These are phyloP conservation scores for Drosophila cognata DNA, from an alignment of 2,888 invertebrate genomes.

Conservation along the genomic window DNA sequence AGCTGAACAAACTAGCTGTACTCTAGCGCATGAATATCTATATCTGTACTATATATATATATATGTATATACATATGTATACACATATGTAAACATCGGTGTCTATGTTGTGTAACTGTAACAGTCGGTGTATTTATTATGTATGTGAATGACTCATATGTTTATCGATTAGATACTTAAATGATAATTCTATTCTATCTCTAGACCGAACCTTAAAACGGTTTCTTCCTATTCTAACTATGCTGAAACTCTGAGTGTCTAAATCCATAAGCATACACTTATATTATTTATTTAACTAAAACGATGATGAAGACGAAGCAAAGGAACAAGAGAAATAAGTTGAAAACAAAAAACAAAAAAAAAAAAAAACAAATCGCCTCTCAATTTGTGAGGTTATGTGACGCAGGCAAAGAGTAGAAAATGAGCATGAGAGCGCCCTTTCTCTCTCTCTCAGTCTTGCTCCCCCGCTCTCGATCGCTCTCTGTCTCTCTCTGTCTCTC, in stretches of 20 bases:
- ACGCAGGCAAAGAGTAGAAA: slow-evolving; percentile 4
- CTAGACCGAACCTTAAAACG: slow-evolving; percentile 53
- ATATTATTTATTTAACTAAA: slow-evolving; percentile 50
- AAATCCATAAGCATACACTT: slow-evolving; percentile 55
- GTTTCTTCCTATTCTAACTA: slow-evolving; percentile 75
- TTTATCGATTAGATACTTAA: slow-evolving; percentile 27
- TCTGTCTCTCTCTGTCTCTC: neutral
- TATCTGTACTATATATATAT: slow-evolving; percentile 27
- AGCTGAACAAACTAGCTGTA: slow-evolving; percentile 76
- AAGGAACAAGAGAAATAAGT: neutral
- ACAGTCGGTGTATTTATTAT: slow-evolving; percentile 57
- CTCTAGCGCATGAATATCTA: slow-evolving; percentile 40
- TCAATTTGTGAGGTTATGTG: slow-evolving; percentile 20
- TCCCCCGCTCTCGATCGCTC: neutral
- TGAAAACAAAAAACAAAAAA: neutral
- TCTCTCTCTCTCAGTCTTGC: neutral
- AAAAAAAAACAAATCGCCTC: slow-evolving; percentile 4
- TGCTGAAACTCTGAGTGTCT: slow-evolving; percentile 78
- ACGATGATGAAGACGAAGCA: neutral
- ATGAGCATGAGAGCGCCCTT: neutral
- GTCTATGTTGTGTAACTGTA: slow-evolving; percentile 57
- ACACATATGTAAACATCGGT: slow-evolving; percentile 27
- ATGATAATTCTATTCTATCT: slow-evolving; percentile 33
- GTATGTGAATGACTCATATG: slow-evolving; percentile 41
- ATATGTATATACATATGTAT: slow-evolving; percentile 28